Percentiles rank a stretch among this genome's conserved stretches.
These are phyloP conservation scores for Notodonta dromedarius DNA, from an alignment of 2,888 invertebrate species.

Conservation along the genomic window DNA sequence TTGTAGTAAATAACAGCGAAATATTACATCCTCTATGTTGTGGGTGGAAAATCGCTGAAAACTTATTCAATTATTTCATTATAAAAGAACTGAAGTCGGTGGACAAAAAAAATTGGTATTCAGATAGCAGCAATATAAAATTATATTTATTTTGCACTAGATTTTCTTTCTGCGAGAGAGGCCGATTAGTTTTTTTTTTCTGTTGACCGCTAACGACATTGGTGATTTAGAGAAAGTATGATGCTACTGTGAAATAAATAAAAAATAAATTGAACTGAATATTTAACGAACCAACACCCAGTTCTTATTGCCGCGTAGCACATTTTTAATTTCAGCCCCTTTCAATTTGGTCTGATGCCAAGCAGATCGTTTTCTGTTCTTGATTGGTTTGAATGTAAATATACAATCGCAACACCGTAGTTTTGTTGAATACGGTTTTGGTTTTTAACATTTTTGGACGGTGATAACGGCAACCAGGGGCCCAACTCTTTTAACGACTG, in stretches of 20 bases:
- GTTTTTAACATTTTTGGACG: too few species aligned
- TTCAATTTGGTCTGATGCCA: slow-evolving; percentile 35
- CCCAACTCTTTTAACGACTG: too few species aligned
- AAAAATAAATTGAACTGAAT: slow-evolving; percentile 8
- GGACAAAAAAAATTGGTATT: too few species aligned
- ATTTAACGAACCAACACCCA: not conserved
- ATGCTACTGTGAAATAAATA: not conserved
- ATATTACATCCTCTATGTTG: too few species aligned
- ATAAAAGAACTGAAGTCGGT: too few species aligned
- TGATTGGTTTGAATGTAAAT: slow-evolving; percentile 18
- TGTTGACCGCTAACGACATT: not conserved
- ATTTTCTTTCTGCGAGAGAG: not conserved
- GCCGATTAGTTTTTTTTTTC: not conserved
- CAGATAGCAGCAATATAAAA: too few species aligned
- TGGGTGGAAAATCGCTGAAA: too few species aligned
- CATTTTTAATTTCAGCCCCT: slow-evolving; percentile 24
- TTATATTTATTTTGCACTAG: too few species aligned
- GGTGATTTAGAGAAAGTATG: not conserved
- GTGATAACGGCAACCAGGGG: too few species aligned
- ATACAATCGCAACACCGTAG: not conserved
- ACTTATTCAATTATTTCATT: too few species aligned
- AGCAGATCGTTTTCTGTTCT: slow-evolving; percentile 20
- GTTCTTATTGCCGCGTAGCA: not conserved
- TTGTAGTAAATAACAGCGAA: too few species aligned
- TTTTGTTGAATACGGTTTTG: too few species aligned